Evolutionary conservation across 2,888 invertebrate genomes (phyloP).

Genomic region (Volucella zonaria): DNA sequence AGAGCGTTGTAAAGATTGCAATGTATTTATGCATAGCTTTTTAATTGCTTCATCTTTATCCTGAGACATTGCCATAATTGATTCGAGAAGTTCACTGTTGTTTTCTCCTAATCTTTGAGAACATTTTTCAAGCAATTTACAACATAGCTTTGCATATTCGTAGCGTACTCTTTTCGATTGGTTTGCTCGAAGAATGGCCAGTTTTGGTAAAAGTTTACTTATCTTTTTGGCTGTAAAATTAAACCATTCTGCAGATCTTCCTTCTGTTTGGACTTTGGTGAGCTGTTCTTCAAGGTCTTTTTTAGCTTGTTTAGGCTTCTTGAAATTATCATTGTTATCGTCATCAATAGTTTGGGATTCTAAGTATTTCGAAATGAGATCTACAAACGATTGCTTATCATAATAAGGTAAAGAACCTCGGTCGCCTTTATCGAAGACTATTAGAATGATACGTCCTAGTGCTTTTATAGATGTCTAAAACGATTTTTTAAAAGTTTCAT

Average conservation of each 20-base stretch:
- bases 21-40: constrained; percentile 80
- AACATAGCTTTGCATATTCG: constrained; percentile 86
- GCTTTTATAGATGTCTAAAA: constrained; percentile 78
- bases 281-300: constrained; percentile 76
- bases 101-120: constrained; percentile 86
- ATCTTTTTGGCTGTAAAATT: constrained; percentile 79
- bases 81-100: constrained; percentile 86
- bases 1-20: constrained; percentile 80
- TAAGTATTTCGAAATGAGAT: constrained; percentile 75
- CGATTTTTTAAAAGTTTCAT: not conserved
- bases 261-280: constrained; percentile 76
- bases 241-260: constrained; percentile 82
- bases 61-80: constrained; percentile 87
- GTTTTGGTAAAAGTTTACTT: constrained; percentile 80
- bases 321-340: constrained; percentile 71
- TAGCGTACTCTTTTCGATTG: constrained; percentile 85
- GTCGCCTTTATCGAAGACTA: constrained; percentile 80
- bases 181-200: constrained; percentile 85
- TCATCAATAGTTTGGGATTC: constrained; percentile 49
- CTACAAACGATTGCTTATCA: constrained; percentile 70
- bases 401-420: constrained; percentile 52
- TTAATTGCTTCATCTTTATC: constrained; percentile 86
- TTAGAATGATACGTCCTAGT: constrained; percentile 78
- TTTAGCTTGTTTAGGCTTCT: constrained; percentile 75
- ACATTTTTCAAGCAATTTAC: constrained; percentile 85